Conservation (phyloP, 2,113 vertebrate genomes). For the Percina caprodes region DNA sequence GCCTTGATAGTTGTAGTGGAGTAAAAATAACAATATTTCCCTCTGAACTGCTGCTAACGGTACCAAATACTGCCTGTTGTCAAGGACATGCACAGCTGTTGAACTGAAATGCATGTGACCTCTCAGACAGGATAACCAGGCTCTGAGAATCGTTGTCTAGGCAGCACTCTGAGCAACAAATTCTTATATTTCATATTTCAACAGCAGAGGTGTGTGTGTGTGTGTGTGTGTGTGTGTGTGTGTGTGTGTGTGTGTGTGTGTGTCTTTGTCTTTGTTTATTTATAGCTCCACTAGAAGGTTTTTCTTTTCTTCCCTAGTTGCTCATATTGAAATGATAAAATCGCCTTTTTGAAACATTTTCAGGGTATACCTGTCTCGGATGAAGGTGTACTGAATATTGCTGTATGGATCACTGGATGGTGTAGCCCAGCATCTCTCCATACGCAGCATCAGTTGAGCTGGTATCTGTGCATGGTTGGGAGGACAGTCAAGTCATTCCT, state of each 20-base stretch:
- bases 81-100: constrained; percentile 80
- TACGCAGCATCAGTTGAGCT: constrained; percentile 79
- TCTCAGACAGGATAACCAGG: constrained; percentile 64
- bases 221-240: constrained; percentile 25
- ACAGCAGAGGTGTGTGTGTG: constrained; percentile 31
- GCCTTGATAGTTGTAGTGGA: no score
- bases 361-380: constrained; percentile 80
- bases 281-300: background rate
- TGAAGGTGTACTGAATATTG: constrained; percentile 85
- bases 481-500: background rate
- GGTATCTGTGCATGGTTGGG: constrained; percentile 65
- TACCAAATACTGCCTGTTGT: constrained; percentile 71
- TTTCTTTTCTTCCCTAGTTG: background rate
- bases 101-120: constrained; percentile 67
- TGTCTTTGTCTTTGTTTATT: no score
- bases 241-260: constrained; percentile 19
- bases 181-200: constrained; percentile 76
- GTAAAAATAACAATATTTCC: no score
- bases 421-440: constrained; percentile 85
- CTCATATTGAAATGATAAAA: background rate
- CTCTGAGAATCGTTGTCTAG: constrained; percentile 67
- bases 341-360: background rate
- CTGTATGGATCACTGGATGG: constrained; percentile 82
- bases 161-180: constrained; percentile 62
- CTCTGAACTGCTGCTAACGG: constrained; percentile 68